A percentile compares a stretch with the other conserved stretches of the same genome.
These are phyloP conservation scores for Oeneis ivallda DNA, from an alignment of 2,888 invertebrate species.

Conservation along the genomic window DNA sequence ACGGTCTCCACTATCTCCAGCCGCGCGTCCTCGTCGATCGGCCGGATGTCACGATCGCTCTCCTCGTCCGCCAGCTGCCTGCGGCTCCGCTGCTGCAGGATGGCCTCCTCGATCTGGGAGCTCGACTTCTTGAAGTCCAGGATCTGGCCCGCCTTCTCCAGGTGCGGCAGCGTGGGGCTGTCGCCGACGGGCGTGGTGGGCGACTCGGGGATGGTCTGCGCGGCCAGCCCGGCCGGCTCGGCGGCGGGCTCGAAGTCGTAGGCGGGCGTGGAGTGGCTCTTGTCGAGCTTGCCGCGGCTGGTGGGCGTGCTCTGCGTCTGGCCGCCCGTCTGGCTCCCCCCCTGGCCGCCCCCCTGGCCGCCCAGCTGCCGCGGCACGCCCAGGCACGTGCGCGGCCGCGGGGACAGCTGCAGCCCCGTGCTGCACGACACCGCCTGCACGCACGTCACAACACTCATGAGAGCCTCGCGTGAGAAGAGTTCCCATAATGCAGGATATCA, in stretches of 20 bases:
- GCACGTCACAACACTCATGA: not conserved
- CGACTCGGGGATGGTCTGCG: constrained; percentile 65
- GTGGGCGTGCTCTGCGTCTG: constrained; percentile 24
- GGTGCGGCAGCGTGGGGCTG: constrained; percentile 49
- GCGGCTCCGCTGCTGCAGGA: constrained; percentile 51
- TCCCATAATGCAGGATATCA: too few relatives aligned
- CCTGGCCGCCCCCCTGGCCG: constrained; percentile 83
- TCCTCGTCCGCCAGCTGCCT: constrained; percentile 41
- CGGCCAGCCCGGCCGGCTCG: constrained; percentile 45
- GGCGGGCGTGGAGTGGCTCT: constrained; percentile 91
- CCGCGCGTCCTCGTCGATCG: constrained; percentile 46
- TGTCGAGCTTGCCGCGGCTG: constrained; percentile 83
- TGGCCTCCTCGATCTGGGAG: constrained; percentile 64
- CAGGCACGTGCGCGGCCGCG: constrained; percentile 71
- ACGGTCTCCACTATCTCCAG: constrained; percentile 38
- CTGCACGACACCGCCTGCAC: constrained; percentile 87
- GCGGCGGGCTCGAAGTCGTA: constrained; percentile 83
- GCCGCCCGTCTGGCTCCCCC: too few relatives aligned
- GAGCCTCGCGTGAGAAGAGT: not conserved
- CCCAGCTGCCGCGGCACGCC: constrained; percentile 87
- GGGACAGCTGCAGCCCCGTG: constrained; percentile 86
- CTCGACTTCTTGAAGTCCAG: constrained; percentile 69
- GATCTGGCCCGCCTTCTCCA: constrained; percentile 67
- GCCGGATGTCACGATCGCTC: constrained; percentile 35
- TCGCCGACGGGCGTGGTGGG: constrained; percentile 70